Evolutionary conservation across 92 coral and sea anemone genomes (phyloP).

Genomic region (Micromussa lordhowensis): DNA sequence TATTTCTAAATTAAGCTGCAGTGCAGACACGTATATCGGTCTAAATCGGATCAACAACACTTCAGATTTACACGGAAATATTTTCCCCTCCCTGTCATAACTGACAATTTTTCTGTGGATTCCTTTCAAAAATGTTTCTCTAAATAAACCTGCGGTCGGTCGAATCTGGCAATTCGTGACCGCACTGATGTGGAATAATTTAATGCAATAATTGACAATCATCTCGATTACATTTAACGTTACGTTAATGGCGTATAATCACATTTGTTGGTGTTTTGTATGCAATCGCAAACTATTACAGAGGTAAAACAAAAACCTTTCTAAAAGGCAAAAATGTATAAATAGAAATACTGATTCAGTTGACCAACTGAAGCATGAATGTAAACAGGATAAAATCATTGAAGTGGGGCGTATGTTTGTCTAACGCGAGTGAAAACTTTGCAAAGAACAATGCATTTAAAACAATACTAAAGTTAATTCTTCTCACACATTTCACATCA

Average conservation of each 20-base stretch:
- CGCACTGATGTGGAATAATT: background rate
- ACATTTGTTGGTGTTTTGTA: background rate
- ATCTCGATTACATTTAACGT: background rate
- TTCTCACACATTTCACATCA: background rate
- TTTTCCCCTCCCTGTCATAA: constrained; percentile 24
- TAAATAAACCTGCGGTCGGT: constrained; percentile 7
- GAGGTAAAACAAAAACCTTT: background rate
- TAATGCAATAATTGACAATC: constrained; percentile 33
- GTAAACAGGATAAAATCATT: background rate
- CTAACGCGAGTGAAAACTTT: constrained; percentile 16
- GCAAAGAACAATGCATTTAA: background rate
- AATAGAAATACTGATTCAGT: background rate
- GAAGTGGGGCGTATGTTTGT: constrained; percentile 19
- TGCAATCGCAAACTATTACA: background rate
- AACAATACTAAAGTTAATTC: constrained; percentile 1
- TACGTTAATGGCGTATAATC: background rate
- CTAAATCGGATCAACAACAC: constrained; percentile 37
- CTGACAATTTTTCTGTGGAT: constrained; percentile 19
- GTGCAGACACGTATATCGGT: background rate
- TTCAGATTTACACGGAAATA: constrained; percentile 28
- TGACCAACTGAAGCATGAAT: background rate
- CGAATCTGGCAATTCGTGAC: constrained; percentile 9
- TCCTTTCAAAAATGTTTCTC: background rate
- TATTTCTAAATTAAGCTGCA: constrained; percentile 26
- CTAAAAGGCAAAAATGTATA: background rate